Evolutionary conservation across 2,888 invertebrate genomes (phyloP), one percentile per base, ranked within the genome.

Genomic region (Hemithea aestivaria): DNA sequence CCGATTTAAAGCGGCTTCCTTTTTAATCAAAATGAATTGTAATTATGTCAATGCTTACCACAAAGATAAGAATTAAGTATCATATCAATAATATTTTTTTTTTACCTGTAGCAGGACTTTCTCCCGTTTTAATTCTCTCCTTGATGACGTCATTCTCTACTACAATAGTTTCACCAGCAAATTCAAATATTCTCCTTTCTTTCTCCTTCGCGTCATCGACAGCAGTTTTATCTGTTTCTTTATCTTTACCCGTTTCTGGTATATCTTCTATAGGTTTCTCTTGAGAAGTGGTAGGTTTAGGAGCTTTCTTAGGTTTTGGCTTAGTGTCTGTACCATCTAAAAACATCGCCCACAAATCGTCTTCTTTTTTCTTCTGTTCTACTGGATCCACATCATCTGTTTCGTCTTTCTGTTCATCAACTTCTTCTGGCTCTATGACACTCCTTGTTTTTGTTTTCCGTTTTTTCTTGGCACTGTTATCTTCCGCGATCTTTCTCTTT

Each of bases 121-220:
- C 81, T 1, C 62, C 53, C 9, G 70, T 62, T 58, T 82, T 81
- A 6, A 83, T 66, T 50, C 71, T 80, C 51, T 85, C 85, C 51
- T 83, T 77, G 45, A 74, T 76, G 27, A 73, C 57, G 65, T 73
- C 70, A 58, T 84, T 72, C 63, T 87, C 87, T 2, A 87, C 87
- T 28, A 87, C 87, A 32, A 93, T 91, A 65, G 93, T 92, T 83
- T 97, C 96, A 6, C 96, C 96, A 24, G 96, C 96, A 89, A 96
- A 96, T 63, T 96, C 94, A 66, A 93, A 94, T 45, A 93, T 87
- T 71, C 93, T 89, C 9, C 89, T 92, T 35, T 92, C 88, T 64
- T 89, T 90, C 1, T 73, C 76, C 52, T 75, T 73, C n/a, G 62
- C 65, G 29, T 91, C 88, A 56, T 87, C 88, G 2, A 16, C 16